Percentiles rank a stretch among this genome's conserved stretches.
Evolutionary conservation across 1,140 invertebrate genomes (phyloP).

Genomic region (Hyphantria cunea): DNA sequence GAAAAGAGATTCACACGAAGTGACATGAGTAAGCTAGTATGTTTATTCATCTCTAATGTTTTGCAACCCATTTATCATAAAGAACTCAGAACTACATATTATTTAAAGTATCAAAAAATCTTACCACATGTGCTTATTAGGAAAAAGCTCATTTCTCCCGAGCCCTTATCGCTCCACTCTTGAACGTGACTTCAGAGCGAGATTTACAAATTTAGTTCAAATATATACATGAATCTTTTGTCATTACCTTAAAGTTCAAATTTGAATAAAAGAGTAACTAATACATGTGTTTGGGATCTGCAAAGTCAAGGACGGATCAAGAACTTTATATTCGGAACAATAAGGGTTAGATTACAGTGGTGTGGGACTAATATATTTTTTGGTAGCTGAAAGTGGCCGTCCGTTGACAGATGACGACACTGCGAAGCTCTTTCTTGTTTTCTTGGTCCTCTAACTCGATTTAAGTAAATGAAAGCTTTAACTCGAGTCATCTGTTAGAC

Average conservation of each 20-base stretch:
- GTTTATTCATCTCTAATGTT: not conserved
- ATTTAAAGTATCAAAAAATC: not conserved
- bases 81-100: not conserved
- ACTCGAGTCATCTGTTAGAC: slow-evolving; percentile 37
- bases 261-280: no score
- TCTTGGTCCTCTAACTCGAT: slow-evolving; percentile 60
- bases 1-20: no score
- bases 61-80: not conserved
- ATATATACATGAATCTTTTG: not conserved
- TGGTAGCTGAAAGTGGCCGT: slow-evolving; percentile 41
- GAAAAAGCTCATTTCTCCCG: not conserved
- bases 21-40: no score
- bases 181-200: slow-evolving; percentile 25
- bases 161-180: slow-evolving; percentile 1
- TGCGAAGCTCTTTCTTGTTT: slow-evolving; percentile 64
- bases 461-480: slow-evolving; percentile 59
- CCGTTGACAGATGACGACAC: slow-evolving; percentile 64
- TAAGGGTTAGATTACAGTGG: slow-evolving; percentile 33
- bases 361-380: not conserved
- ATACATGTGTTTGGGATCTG: no score
- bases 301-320: slow-evolving; percentile 4
- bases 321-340: slow-evolving; percentile 7
- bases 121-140: not conserved
- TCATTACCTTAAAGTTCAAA: no score
- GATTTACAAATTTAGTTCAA: slow-evolving; percentile 8